Conservation (phyloP, 2,797 vertebrate genomes). For the Scarus forsteni region DNA sequence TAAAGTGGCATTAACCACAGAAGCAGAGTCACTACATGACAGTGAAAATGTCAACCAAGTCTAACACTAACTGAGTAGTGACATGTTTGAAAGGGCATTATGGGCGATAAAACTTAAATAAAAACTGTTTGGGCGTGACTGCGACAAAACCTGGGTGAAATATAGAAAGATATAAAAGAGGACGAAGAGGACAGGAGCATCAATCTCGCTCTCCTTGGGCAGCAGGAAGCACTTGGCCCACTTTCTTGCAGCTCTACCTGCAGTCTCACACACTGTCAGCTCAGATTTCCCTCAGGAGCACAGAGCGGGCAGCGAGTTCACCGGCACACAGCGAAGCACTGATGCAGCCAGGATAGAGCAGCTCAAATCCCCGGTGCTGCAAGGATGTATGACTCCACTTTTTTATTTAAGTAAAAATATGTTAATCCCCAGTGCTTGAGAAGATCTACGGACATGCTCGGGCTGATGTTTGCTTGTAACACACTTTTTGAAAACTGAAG, state of each 20-base stretch:
- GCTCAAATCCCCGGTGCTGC: conserved; percentile 5
- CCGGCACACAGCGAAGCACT: conserved; percentile 15
- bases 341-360: neutral
- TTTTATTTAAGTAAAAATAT: neutral
- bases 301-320: conserved; percentile 29
- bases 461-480: neutral
- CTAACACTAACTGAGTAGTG: neutral
- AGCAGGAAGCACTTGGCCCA: conserved; percentile 61
- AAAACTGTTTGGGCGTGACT: neutral
- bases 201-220: conserved; percentile 21
- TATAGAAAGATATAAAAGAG: conserved; percentile 16
- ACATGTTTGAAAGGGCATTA: neutral
- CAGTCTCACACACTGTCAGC: conserved; percentile 59
- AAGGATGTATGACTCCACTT: neutral
- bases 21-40: neutral
- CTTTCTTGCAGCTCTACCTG: conserved; percentile 59
- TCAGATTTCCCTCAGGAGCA: conserved; percentile 48
- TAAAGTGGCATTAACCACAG: neutral
- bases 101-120: neutral
- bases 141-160: neutral
- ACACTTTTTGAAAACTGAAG: neutral
- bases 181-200: conserved; percentile 15
- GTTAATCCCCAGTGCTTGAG: neutral
- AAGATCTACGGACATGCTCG: neutral
- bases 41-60: neutral